Evolutionary conservation across 2,113 vertebrate species (phyloP), one percentile per base, ranked within the genome.

Genomic region (Malurus cyaneus): DNA sequence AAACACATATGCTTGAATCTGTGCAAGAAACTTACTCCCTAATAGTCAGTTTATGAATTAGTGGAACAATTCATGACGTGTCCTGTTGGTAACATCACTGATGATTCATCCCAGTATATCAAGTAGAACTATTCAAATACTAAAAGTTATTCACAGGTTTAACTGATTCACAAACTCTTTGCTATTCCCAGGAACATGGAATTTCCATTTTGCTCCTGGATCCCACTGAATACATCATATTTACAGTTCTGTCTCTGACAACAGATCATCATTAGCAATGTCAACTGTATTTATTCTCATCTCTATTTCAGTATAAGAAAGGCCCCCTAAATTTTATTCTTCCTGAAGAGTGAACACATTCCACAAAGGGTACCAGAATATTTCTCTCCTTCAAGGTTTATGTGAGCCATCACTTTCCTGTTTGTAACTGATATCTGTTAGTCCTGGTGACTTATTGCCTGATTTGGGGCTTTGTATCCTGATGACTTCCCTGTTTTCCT

Each of bases 1-100:
- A 85, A 92, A 57, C 5, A 0, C 19, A 11, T 66, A 34, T n/a
- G 14, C 18, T 46, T 77, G 26, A 64, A 41, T 78, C 25, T 80
- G 44, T 84, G 53, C 25, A 88, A 87, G 28, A 76, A 76, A 26
- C n/a, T 84, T 76, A 15, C 19, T 77, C 88, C 26, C 34, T 91
- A 85, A 81, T 62, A 46, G 82, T 74, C 73, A 82, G 66, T 62
- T 89, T 87, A 72, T 85, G 29, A 87, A 94, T 91, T 88, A 85
- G 39, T 72, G 18, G 50, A 87, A 92, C 73, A 91, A 94, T 91
- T 87, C 20, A 94, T 66, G 5, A 57, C 15, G 32, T 82, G 15
- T 36, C 73, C 61, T 44, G 14, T 62, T 70, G 69, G 54, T 79
- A 95, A 54, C n/a, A 70, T 71, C 84, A 72, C 42, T 92, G 74